phyloP scores from a whole-genome alignment of 2,888 invertebrate species.

The Chaitophorus viminalis region DNA sequence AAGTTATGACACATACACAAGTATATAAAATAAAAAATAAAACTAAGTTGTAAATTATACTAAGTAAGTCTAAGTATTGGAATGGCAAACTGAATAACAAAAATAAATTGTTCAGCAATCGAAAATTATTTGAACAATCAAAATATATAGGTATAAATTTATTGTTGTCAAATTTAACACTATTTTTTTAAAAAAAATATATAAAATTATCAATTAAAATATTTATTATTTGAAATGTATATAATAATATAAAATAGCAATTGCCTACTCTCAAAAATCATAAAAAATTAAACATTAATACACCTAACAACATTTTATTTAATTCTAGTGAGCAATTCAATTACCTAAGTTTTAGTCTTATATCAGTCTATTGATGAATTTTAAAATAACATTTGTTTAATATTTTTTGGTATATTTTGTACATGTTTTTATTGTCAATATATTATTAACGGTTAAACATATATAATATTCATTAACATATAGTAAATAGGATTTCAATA shows the following conservation, averaged over 20 bases:
- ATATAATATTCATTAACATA: conserved; percentile 12
- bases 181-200: not conserved
- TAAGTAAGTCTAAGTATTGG: conserved; percentile 42
- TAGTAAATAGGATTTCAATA: conserved; percentile 27
- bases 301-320: conserved; percentile 37
- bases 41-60: conserved; percentile 6
- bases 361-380: conserved; percentile 48
- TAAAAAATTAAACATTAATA: conserved; percentile 36
- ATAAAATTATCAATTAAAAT: conserved; percentile 15
- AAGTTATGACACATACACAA: conserved; percentile 6
- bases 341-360: conserved; percentile 43
- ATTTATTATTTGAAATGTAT: not conserved
- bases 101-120: conserved; percentile 1
- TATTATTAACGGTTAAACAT: conserved; percentile 14
- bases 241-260: conserved; percentile 29
- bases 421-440: conserved; percentile 36
- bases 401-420: conserved; percentile 59
- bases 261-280: conserved; percentile 2
- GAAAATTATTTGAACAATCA: not conserved
- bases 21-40: conserved; percentile 8
- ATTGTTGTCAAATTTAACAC: conserved; percentile 7
- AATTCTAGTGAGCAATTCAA: conserved; percentile 58
- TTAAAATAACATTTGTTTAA: conserved; percentile 36
- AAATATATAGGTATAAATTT: not conserved
- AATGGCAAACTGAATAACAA: conserved; percentile 29